A percentile compares a stretch with the other conserved stretches of the same genome.
Conservation (phyloP, 2,113 vertebrate genomes). For the Polypterus bichir region DNA sequence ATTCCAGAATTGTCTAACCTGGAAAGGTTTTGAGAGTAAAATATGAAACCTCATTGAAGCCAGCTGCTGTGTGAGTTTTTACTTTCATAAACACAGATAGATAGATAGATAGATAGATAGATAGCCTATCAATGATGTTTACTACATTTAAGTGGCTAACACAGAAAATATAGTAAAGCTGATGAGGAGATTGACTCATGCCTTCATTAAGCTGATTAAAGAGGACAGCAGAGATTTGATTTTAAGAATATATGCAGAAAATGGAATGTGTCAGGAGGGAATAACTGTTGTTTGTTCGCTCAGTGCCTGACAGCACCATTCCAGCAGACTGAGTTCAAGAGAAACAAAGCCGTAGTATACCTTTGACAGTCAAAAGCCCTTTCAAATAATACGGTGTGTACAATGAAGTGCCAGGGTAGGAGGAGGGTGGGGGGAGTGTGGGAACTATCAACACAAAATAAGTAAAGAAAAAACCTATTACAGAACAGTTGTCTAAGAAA, state of each 20-base stretch:
- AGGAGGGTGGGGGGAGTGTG: conserved; percentile 23
- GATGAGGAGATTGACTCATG: no score
- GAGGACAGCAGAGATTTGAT: not conserved
- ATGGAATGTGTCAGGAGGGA: conserved; percentile 3
- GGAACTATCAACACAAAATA: conserved; percentile 62
- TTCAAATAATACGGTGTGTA: conserved; percentile 49
- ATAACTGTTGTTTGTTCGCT: conserved; percentile 43
- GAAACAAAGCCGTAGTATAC: conserved; percentile 35
- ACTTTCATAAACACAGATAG: no score
- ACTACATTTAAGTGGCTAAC: no score
- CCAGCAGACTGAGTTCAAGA: conserved; percentile 33
- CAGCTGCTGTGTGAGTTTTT: no score
- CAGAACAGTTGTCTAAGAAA: conserved; percentile 68
- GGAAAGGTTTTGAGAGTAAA: no score
- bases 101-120: no score
- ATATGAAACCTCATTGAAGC: no score
- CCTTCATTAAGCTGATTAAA: no score
- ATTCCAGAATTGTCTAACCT: no score
- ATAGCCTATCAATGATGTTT: no score
- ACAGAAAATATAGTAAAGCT: no score
- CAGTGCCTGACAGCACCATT: conserved; percentile 37
- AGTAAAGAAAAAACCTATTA: conserved; percentile 59
- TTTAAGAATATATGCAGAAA: not conserved
- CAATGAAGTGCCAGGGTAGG: conserved; percentile 5
- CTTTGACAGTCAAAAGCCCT: conserved; percentile 54